A percentile compares a stretch with the other conserved stretches of the same genome.
Evolutionary conservation across 2,113 vertebrate species (phyloP).

Genomic region (Lepus americanus): DNA sequence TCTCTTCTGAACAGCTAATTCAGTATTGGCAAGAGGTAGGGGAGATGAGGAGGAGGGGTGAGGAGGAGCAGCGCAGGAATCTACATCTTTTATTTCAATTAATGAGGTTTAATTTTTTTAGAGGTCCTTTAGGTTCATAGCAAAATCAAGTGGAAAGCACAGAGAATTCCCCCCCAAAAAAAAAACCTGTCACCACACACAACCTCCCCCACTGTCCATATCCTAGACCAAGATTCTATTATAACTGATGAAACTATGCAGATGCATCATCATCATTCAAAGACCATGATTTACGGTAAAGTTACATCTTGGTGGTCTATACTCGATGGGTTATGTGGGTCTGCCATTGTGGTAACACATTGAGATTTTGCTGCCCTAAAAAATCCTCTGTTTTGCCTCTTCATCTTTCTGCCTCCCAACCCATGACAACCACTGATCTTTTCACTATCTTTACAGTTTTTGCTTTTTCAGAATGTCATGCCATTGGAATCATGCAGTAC

Average conservation of each 20-base stretch:
- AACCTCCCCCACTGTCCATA: neutral
- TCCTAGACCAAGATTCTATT: neutral
- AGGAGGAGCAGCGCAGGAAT: neutral
- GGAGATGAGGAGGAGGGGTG: neutral
- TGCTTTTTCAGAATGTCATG: neutral
- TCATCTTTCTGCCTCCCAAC: neutral
- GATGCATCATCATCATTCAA: neutral
- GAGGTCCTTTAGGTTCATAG: neutral
- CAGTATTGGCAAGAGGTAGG: neutral
- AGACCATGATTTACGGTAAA: neutral
- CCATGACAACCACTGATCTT: neutral
- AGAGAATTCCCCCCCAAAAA: neutral
- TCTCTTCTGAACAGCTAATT: neutral
- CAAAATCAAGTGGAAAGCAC: neutral
- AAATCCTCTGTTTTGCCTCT: no score
- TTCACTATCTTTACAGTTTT: neutral
- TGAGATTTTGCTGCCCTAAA: neutral
- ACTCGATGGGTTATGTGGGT: neutral
- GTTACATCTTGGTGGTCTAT: neutral
- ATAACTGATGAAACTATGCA: neutral
- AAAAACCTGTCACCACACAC: neutral
- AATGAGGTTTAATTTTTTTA: neutral
- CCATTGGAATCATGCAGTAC: neutral
- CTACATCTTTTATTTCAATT: neutral
- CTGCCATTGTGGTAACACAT: neutral